Conservation (phyloP, 2,113 vertebrate genomes). For the Delphinapterus leucas region DNA sequence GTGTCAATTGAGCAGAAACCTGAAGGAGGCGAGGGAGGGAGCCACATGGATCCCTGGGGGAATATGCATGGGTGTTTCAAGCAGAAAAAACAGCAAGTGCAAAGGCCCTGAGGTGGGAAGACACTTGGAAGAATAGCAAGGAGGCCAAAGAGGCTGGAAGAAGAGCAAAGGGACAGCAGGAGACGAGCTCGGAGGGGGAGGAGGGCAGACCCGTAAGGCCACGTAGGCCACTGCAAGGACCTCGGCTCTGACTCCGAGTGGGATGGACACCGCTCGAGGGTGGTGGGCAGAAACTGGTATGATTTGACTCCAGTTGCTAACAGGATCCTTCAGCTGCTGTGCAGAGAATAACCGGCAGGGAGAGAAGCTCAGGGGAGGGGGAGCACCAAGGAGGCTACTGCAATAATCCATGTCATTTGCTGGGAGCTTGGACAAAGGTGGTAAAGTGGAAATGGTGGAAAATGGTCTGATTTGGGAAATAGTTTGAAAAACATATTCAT, state of each 20-base stretch:
- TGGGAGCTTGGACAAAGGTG: neutral
- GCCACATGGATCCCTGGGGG: too few species aligned
- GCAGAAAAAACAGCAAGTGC: neutral
- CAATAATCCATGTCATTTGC: too few species aligned
- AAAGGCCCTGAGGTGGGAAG: neutral
- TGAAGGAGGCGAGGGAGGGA: neutral
- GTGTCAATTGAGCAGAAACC: neutral
- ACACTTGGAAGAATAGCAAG: neutral
- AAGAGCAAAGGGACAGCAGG: neutral
- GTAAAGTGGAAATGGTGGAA: neutral
- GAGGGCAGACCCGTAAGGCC: neutral
- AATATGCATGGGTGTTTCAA: neutral
- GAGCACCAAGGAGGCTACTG: neutral
- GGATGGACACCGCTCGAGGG: neutral
- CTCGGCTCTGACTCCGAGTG: neutral
- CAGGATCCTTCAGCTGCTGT: neutral
- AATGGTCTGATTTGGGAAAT: neutral
- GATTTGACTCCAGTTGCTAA: neutral
- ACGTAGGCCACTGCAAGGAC: accelerated
- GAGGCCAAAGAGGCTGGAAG: neutral
- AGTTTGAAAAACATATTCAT: neutral
- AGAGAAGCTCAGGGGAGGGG: neutral
- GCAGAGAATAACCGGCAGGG: neutral
- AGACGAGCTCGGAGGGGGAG: neutral
- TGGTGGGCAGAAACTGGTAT: accelerated